A percentile compares a stretch with the other conserved stretches of the same genome.
Conservation (phyloP, 2,113 vertebrate species). For the Crotalus tigris region DNA sequence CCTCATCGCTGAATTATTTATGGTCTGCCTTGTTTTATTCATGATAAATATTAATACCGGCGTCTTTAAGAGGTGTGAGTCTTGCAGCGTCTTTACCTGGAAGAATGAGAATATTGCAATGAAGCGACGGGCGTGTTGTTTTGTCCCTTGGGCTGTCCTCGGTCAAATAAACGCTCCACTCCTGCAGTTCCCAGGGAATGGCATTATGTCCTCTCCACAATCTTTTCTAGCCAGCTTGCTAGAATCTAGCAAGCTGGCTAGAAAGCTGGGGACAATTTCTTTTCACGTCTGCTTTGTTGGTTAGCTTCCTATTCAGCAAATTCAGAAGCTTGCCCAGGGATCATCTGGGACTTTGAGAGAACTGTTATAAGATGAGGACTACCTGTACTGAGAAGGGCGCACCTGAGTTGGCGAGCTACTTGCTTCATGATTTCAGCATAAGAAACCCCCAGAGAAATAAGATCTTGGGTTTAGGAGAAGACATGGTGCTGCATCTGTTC, state of each 20-base stretch:
- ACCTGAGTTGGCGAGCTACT: no score
- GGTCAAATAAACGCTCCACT: background rate
- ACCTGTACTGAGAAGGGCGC: no score
- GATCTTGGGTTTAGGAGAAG: no score
- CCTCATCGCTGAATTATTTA: slow-evolving; percentile 81
- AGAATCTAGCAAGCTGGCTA: background rate
- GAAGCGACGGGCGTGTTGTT: slow-evolving; percentile 8
- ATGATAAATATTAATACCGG: slow-evolving; percentile 66
- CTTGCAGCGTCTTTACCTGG: slow-evolving; percentile 63
- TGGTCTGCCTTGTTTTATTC: slow-evolving; percentile 72
- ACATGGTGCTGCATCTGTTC: no score
- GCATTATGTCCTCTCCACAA: background rate
- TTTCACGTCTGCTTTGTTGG: background rate
- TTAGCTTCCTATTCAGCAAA: background rate
- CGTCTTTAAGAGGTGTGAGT: slow-evolving; percentile 67
- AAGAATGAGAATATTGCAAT: slow-evolving; percentile 63
- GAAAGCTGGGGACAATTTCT: background rate
- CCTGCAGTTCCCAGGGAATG: background rate
- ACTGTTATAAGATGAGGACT: no score
- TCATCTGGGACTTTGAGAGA: background rate
- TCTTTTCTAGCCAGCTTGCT: background rate
- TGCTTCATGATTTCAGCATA: no score
- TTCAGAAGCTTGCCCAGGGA: background rate
- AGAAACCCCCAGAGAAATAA: no score
- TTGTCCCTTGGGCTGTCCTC: slow-evolving; percentile 7